These are phyloP conservation scores for Herminia tarsipennalis DNA, from an alignment of 2,888 invertebrate species.

Conservation along the genomic window DNA sequence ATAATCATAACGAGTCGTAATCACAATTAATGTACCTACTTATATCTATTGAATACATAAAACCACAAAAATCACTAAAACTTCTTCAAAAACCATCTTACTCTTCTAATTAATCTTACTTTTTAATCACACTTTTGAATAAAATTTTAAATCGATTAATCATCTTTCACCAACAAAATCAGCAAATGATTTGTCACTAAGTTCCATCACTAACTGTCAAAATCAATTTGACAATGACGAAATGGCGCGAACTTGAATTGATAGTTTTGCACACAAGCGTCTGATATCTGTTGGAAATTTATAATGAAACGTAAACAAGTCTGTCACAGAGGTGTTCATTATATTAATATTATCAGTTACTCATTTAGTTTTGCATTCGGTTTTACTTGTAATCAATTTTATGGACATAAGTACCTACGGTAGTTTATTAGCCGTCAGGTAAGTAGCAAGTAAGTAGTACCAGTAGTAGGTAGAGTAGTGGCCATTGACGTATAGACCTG, in stretches of 20 bases:
- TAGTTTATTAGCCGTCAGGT: too few species aligned
- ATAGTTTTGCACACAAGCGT: constrained; percentile 18
- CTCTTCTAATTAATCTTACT: too few species aligned
- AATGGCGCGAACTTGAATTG: neutral
- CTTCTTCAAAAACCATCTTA: too few species aligned
- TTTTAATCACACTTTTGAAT: too few species aligned
- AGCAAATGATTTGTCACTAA: neutral
- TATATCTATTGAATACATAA: too few species aligned
- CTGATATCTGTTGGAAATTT: constrained; percentile 6
- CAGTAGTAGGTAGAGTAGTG: too few species aligned
- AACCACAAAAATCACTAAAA: too few species aligned
- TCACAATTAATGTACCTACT: too few species aligned
- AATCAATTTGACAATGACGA: constrained; percentile 10
- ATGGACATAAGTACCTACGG: too few species aligned
- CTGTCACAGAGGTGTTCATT: constrained; percentile 1
- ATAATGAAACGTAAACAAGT: constrained; percentile 31
- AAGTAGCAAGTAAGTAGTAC: too few species aligned
- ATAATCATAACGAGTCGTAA: too few species aligned
- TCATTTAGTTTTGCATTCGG: constrained; percentile 6
- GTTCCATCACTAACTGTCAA: constrained; percentile 6
- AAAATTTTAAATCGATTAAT: neutral
- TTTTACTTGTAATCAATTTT: neutral
- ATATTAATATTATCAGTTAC: neutral
- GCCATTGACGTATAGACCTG: too few species aligned
- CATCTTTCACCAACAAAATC: neutral